phyloP scores from a whole-genome alignment of 2,797 vertebrate species.

The Melanotaenia boesemani region DNA sequence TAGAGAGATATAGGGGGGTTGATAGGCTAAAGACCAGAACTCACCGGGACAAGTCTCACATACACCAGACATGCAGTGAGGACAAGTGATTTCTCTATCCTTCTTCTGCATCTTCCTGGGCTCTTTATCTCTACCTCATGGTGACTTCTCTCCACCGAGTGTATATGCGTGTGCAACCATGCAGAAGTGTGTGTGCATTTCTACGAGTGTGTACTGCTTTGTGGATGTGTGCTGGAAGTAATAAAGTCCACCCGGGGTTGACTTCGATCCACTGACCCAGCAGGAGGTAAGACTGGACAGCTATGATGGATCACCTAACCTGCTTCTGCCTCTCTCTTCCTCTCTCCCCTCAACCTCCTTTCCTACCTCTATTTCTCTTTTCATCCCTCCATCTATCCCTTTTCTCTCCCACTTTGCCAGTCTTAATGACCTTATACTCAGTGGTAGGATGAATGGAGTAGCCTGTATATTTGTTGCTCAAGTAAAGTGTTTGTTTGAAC shows the following conservation, averaged over 20 bases:
- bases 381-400: conserved; percentile 56
- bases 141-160: conserved; percentile 79
- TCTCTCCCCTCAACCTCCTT: conserved; percentile 70
- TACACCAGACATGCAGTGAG: conserved; percentile 70
- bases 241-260: conserved; percentile 91
- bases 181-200: conserved; percentile 33
- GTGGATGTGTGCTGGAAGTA: conserved; percentile 88
- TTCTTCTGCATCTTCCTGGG: conserved; percentile 66
- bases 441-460: conserved; percentile 74
- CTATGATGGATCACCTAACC: conserved; percentile 93
- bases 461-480: conserved; percentile 66
- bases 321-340: conserved; percentile 79
- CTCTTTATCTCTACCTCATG: conserved; percentile 74
- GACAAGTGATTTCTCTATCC: conserved; percentile 85
- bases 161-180: conserved; percentile 37
- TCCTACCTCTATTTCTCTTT: conserved; percentile 55
- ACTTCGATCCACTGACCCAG: conserved; percentile 92
- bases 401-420: conserved; percentile 73
- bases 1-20: conserved; percentile 75
- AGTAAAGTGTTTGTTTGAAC: conserved; percentile 70
- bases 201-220: conserved; percentile 33
- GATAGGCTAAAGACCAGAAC: conserved; percentile 80
- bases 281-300: conserved; percentile 90
- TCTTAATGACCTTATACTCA: conserved; percentile 76
- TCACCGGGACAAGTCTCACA: conserved; percentile 69